Evolutionary conservation across 2,797 vertebrate genomes (phyloP).

Genomic region (Gambusia yucatana): DNA sequence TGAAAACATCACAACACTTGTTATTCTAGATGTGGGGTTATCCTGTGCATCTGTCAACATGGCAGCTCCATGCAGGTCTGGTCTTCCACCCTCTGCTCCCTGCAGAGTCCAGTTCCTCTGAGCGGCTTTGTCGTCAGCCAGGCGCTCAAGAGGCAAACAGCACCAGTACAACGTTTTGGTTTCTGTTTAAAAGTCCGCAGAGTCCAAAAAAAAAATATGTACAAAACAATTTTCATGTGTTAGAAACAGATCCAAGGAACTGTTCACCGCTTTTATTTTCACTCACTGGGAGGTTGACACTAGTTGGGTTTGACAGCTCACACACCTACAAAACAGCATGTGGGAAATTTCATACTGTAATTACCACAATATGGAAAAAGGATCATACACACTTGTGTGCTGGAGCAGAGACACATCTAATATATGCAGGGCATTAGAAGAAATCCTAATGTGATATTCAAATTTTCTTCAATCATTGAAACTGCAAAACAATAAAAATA

Average conservation of each 20-base stretch:
- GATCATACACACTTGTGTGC: too few relatives aligned
- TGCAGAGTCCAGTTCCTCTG: conserved; percentile 19
- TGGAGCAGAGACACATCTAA: too few relatives aligned
- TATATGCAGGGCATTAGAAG: too few relatives aligned
- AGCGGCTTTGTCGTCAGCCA: conserved; percentile 34
- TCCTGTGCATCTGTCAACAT: conserved; percentile 16
- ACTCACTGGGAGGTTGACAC: neutral
- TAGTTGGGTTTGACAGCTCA: neutral
- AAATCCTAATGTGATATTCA: too few relatives aligned
- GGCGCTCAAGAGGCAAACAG: conserved; percentile 11
- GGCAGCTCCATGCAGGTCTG: conserved; percentile 12
- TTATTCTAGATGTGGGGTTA: neutral
- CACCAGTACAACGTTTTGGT: neutral
- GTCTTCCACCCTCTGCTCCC: conserved; percentile 4
- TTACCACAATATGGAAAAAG: neutral
- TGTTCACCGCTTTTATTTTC: neutral
- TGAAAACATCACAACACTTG: conserved; percentile 23
- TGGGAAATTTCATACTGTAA: neutral
- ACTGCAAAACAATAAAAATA: too few relatives aligned
- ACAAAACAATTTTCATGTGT: neutral
- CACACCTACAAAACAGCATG: neutral
- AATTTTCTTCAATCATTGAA: too few relatives aligned
- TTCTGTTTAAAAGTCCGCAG: neutral
- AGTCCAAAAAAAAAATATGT: neutral
- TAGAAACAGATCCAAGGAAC: neutral